phyloP scores from a whole-genome alignment of 2,797 vertebrate genomes.

The Lacerta agilis region DNA sequence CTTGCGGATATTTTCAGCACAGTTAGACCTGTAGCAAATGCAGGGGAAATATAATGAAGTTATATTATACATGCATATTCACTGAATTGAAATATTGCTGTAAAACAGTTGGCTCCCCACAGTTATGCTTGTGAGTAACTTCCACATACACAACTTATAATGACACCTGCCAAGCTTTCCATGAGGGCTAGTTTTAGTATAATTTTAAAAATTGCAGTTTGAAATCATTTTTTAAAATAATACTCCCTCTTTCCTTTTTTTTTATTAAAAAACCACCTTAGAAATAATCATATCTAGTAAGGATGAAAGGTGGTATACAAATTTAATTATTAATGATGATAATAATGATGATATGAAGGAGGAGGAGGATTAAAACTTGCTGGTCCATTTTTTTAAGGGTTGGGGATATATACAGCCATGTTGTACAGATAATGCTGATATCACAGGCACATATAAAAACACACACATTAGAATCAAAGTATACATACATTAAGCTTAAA shows the following conservation, averaged over 20 bases:
- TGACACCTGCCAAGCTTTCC: slow-evolving; percentile 23
- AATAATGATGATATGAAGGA: too few species aligned
- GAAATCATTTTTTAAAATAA: slow-evolving; percentile 27
- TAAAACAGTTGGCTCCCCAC: slow-evolving; percentile 21
- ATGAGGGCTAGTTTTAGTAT: slow-evolving; percentile 8
- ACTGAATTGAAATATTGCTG: slow-evolving; percentile 14
- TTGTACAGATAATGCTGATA: neutral
- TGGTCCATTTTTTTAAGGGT: neutral
- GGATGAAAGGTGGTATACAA: neutral
- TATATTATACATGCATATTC: neutral
- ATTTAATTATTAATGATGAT: too few species aligned
- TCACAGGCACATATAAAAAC: neutral
- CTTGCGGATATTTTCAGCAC: slow-evolving; percentile 98
- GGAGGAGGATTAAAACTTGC: neutral
- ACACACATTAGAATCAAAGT: neutral
- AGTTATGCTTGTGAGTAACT: slow-evolving; percentile 11
- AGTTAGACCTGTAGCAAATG: slow-evolving; percentile 88
- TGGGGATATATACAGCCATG: neutral
- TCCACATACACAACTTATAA: slow-evolving; percentile 29
- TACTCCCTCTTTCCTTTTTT: neutral
- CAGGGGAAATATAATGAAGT: neutral
- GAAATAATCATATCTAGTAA: neutral
- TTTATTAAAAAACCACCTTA: neutral
- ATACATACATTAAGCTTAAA: neutral
- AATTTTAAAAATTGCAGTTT: slow-evolving; percentile 34